These are phyloP conservation scores for Holocentrus rufus DNA, from an alignment of 2,797 vertebrate species.

Conservation along the genomic window DNA sequence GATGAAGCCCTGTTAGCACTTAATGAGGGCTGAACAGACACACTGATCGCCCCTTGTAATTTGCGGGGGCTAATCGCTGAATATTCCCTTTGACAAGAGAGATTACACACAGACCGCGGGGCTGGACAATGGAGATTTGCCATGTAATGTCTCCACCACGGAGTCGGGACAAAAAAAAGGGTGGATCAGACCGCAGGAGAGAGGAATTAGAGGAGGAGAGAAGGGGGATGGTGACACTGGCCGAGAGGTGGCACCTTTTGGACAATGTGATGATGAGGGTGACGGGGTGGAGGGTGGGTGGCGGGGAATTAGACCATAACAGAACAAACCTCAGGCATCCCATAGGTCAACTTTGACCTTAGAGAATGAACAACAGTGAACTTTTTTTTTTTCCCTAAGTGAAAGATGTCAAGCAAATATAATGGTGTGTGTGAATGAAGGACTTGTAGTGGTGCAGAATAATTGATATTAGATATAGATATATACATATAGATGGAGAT, in stretches of 20 bases:
- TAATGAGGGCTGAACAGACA: slow-evolving; percentile 80
- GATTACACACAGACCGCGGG: slow-evolving; percentile 75
- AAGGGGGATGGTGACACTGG: slow-evolving; percentile 57
- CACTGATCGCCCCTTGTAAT: slow-evolving; percentile 80
- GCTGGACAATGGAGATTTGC: slow-evolving; percentile 78
- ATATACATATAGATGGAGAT: no score
- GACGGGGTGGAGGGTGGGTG: neutral
- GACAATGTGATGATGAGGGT: slow-evolving; percentile 63
- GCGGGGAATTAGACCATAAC: slow-evolving; percentile 7
- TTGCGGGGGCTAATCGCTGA: slow-evolving; percentile 80
- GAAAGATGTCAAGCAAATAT: no score
- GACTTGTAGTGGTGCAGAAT: no score
- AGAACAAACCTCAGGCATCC: slow-evolving; percentile 54
- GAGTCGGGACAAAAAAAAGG: slow-evolving; percentile 70
- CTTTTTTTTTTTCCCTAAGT: neutral
- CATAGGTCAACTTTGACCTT: slow-evolving; percentile 47
- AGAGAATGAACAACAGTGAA: slow-evolving; percentile 20
- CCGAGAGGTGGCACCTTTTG: slow-evolving; percentile 67
- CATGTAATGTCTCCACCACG: slow-evolving; percentile 77
- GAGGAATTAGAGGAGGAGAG: slow-evolving; percentile 63
- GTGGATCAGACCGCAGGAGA: slow-evolving; percentile 71
- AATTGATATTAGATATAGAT: no score
- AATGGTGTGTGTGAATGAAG: neutral
- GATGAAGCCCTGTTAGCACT: slow-evolving; percentile 76
- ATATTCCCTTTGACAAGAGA: slow-evolving; percentile 80